Base-by-base conservation (phyloP, 2,888 invertebrate species). In the Poecilobothrus nobilitatus region DNA sequence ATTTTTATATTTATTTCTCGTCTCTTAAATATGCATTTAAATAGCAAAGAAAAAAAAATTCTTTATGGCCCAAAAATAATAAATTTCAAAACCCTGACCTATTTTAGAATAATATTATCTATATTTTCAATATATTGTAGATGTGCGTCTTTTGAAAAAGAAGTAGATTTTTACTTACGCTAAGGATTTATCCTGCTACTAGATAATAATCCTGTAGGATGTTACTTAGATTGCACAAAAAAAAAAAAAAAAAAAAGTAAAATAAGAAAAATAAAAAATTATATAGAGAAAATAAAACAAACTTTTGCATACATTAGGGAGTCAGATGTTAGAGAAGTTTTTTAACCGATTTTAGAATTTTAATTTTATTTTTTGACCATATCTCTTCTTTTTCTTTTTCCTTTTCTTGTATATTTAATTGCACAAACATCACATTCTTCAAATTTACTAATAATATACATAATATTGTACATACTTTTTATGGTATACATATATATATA, bases 241-340 rank as follows among this genome's bases (percentile, higher is more conserved):
- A 53, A 1, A 53, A 18, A 53, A 53, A 53, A 53, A 6, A 18
- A 53, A 53, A 15, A 53, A 53, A 12, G 18, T 6, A 53, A 53
- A 53, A 53, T 5, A 53, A 53, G 1, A 53, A 53, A 18, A 53
- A 53, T 15, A 53, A 7, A 37, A 7, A 37, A 4, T 7, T 10
- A 37, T 37, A 37, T 10, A 10, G 1, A 37, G 37, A 37, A 18
- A 15, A n/a, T 6, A 18, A 5, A 53, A 53, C 7, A 18, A 53
- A 53, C 53, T 53, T 53, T 53, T 53, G 53, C 53, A 53, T 53
- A 53, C 53, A 53, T 53, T 53, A 53, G 53, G 18, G 53, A 53
- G 53, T 53, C 15, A 18, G 18, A 53, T 53, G 6, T 53, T 18
- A 53, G 53, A 53, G 53, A 53, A 53, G n/a, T 53, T 37, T 37